Evolutionary conservation across 2,888 invertebrate species (phyloP).

Genomic region (Vanessa cardui): DNA sequence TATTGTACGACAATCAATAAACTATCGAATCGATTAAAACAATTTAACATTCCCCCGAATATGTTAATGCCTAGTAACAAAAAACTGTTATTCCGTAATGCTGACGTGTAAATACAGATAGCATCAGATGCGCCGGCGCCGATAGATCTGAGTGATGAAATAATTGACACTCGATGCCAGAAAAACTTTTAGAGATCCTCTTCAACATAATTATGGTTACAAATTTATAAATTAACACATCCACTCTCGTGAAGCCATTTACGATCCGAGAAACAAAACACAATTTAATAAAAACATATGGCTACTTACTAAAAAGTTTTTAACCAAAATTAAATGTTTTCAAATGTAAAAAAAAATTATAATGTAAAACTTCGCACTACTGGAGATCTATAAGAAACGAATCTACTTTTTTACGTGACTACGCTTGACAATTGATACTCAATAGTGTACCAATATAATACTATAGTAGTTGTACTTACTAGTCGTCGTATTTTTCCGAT

Average conservation of each 20-base stretch:
- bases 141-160: constrained; percentile 62
- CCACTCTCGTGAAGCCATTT: constrained; percentile 43
- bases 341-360: too few species aligned
- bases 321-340: too few species aligned
- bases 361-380: too few species aligned
- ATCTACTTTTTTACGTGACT: too few species aligned
- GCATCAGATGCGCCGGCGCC: constrained; percentile 52
- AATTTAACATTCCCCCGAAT: constrained; percentile 6
- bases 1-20: too few species aligned
- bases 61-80: constrained; percentile 13
- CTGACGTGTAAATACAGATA: constrained; percentile 57
- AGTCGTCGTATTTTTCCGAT: too few species aligned
- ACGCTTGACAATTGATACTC: too few species aligned
- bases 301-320: too few species aligned
- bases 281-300: too few species aligned
- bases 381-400: too few species aligned
- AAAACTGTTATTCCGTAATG: constrained; percentile 50
- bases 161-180: constrained; percentile 71
- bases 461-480: too few species aligned
- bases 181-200: constrained; percentile 52
- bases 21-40: background rate
- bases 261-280: background rate
- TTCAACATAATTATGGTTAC: constrained; percentile 47
- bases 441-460: too few species aligned
- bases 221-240: constrained; percentile 47